Conservation (phyloP, 2,888 invertebrate species). For the Lottia gigantea region DNA sequence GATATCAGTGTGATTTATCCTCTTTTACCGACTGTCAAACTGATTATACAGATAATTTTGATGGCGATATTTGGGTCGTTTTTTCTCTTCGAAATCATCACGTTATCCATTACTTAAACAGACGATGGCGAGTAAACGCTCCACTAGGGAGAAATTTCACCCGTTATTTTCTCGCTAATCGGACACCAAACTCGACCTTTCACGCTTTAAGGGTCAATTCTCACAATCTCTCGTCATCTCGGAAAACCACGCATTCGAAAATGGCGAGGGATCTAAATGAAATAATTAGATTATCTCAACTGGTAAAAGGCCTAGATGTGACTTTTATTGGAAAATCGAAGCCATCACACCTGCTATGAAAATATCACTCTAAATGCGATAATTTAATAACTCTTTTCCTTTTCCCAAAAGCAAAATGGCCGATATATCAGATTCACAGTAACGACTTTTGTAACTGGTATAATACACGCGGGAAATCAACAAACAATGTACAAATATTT, state of each 20-base stretch:
- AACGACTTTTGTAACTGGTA: constrained; percentile 12
- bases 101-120: constrained; percentile 20
- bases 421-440: constrained; percentile 26
- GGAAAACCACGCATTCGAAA: constrained; percentile 16
- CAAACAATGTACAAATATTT: constrained; percentile 33
- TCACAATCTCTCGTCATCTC: constrained; percentile 10
- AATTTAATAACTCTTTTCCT: constrained; percentile 27
- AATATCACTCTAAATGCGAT: constrained; percentile 36
- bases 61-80: constrained; percentile 18
- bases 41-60: constrained; percentile 20
- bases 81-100: constrained; percentile 19
- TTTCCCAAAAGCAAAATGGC: constrained; percentile 24
- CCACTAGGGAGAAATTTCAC: constrained; percentile 19
- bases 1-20: constrained; percentile 19
- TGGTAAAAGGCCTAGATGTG: constrained; percentile 33
- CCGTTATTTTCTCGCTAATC: constrained; percentile 15
- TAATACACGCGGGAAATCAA: constrained; percentile 20
- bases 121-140: constrained; percentile 8
- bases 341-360: constrained; percentile 34
- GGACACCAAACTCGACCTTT: constrained; percentile 11
- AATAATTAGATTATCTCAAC: constrained; percentile 27
- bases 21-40: constrained; percentile 18
- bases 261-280: constrained; percentile 26
- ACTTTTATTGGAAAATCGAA: constrained; percentile 35
- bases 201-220: constrained; percentile 10